Conservation (phyloP, 2,113 vertebrate genomes). For the Asarcornis scutulata region DNA sequence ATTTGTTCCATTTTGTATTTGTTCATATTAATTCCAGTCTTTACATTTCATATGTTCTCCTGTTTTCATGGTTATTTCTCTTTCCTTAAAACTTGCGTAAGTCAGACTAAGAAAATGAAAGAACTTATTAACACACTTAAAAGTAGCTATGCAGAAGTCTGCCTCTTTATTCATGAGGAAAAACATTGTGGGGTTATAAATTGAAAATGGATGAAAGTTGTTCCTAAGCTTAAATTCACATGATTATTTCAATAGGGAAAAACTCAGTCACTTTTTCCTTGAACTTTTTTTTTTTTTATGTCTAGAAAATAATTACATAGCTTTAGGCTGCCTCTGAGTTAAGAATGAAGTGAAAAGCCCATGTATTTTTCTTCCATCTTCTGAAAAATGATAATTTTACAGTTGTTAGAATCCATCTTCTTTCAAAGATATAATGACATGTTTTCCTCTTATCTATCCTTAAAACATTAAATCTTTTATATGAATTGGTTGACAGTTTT, state of each 20-base stretch:
- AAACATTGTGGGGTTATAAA: neutral
- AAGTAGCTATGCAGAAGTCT: neutral
- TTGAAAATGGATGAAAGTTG: neutral
- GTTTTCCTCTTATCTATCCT: slow-evolving; percentile 71
- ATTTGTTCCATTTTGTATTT: neutral
- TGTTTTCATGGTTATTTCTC: neutral
- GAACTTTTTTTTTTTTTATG: neutral
- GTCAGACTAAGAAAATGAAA: neutral
- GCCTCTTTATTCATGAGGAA: neutral
- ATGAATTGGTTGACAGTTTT: slow-evolving; percentile 75
- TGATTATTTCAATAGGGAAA: neutral
- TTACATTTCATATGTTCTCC: neutral
- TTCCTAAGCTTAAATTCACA: neutral
- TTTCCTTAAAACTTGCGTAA: neutral
- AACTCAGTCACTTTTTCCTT: neutral
- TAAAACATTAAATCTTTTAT: slow-evolving; percentile 77
- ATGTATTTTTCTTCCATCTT: neutral
- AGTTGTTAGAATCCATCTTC: slow-evolving; percentile 63
- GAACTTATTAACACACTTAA: neutral
- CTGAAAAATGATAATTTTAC: slow-evolving; percentile 61
- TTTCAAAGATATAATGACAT: slow-evolving; percentile 71
- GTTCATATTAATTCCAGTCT: neutral
- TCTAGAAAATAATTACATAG: slow-evolving; percentile 31
- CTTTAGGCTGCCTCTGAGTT: neutral
- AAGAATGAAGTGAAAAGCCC: slow-evolving; percentile 25